These are phyloP conservation scores for Gopherus flavomarginatus DNA, from an alignment of 2,113 vertebrate species.

Conservation along the genomic window DNA sequence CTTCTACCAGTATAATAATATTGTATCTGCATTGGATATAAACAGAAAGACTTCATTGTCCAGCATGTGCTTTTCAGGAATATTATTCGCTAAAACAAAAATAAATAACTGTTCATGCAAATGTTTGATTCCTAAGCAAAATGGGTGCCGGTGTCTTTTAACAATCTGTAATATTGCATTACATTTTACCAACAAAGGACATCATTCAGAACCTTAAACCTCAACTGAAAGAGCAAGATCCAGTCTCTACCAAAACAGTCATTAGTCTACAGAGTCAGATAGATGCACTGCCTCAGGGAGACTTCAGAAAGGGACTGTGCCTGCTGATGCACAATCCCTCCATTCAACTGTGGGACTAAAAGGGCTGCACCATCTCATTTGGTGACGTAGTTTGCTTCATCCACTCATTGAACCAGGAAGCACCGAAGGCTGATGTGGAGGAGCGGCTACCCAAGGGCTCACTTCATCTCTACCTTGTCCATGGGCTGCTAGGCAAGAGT, in stretches of 20 bases:
- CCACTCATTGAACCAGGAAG: neutral
- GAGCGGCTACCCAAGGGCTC: neutral
- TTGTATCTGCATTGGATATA: neutral
- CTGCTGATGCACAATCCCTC: neutral
- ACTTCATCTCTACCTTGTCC: neutral
- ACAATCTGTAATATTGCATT: accelerated
- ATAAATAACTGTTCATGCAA: neutral
- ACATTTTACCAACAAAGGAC: neutral
- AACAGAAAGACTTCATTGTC: constrained; percentile 20
- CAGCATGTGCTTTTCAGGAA: constrained; percentile 3
- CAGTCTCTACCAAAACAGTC: neutral
- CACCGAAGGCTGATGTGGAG: neutral
- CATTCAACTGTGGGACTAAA: neutral
- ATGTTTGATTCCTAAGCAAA: neutral
- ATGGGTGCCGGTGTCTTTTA: neutral
- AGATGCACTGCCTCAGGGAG: neutral
- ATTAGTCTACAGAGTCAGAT: neutral
- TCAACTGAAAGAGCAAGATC: neutral
- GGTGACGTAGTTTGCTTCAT: neutral
- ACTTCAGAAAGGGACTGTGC: neutral
- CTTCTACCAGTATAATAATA: neutral
- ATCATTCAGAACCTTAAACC: neutral
- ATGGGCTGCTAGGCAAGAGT: neutral
- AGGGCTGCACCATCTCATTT: neutral
- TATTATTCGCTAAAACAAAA: neutral